Evolutionary conservation across 2,113 vertebrate species (phyloP), one percentile per base, ranked within the genome.

Genomic region (Blennius ocellaris): DNA sequence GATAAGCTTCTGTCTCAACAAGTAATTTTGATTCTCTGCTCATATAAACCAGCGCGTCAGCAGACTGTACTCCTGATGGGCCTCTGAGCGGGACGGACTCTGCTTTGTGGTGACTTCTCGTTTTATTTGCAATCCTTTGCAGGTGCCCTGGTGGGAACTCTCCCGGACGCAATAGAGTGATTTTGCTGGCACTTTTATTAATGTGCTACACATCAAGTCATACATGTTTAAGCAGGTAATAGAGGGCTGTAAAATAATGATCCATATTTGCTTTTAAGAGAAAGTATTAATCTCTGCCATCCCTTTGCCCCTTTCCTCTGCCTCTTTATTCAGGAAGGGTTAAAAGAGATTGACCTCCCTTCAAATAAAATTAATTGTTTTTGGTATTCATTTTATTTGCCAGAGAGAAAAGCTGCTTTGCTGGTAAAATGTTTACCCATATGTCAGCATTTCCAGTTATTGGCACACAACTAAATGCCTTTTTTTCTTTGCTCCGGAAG

Each of bases 301-400:
- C 80, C 49, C 68, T 64, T 76, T 74, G 21, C 70, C 54, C 65
- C 49, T 61, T 81, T 78, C 47, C 37, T 78, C 51, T 63, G 54
- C 60, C 78, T 88, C 70, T 85, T 83, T 53, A 43, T 85, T 78
- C 79, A 82, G 69, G 51, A 51, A 65, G 69, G 86, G 90, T 90
- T 87, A 88, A 87, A 91, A 76, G 65, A 77, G 45, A 90, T 67
- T 90, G 89, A 92, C 91, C 85, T 90, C 82, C 76, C 63, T 82
- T 91, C 80, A 89, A 87, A 80, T 68, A 60, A 90, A 93, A 92
- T 90, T 77, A 89, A 92, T 93, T 91, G 84, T 87, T 89, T 81
- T 81, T 72, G 45, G 53, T 76, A 78, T 78, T 88, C 38, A 78
- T 92, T 90, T 88, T 83, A 87, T 86, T 87, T 89, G 86, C 79